Evolutionary conservation across 2,797 vertebrate genomes (phyloP).

Genomic region (Hippocampus kuda): DNA sequence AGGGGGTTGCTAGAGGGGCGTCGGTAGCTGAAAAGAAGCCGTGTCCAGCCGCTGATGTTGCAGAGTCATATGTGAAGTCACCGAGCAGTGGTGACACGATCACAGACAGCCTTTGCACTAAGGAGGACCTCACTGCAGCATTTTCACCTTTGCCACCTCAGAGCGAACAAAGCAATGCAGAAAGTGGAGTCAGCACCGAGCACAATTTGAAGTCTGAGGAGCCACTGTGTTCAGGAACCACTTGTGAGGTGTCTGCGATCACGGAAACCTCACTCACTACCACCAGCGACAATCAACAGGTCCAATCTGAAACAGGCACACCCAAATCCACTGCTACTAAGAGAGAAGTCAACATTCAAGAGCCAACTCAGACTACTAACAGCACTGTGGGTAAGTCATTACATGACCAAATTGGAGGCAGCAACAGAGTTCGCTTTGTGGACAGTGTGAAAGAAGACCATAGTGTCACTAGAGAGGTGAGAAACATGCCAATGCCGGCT

Average conservation of each 20-base stretch:
- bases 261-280: constrained; percentile 26
- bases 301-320: constrained; percentile 36
- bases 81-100: constrained; percentile 47
- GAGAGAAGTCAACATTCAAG: constrained; percentile 19
- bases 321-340: constrained; percentile 11
- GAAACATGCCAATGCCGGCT: constrained; percentile 14
- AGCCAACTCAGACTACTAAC: constrained; percentile 20
- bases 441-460: constrained; percentile 38
- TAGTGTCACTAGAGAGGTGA: constrained; percentile 20
- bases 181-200: constrained; percentile 27
- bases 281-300: constrained; percentile 55
- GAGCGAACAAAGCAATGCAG: constrained; percentile 36
- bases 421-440: constrained; percentile 50
- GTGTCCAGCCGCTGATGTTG: constrained; percentile 59
- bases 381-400: constrained; percentile 27
- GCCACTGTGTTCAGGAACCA: constrained; percentile 22
- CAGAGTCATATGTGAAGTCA: constrained; percentile 61
- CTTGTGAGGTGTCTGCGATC: constrained; percentile 28
- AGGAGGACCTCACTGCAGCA: constrained; percentile 39
- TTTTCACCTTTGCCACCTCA: constrained; percentile 33
- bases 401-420: constrained; percentile 34
- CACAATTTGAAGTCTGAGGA: constrained; percentile 36
- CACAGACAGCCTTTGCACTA: constrained; percentile 42
- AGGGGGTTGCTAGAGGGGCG: constrained; percentile 49
- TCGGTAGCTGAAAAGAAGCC: constrained; percentile 56